Percentiles rank a stretch among this genome's conserved stretches.
Conservation (phyloP, 2,797 vertebrate genomes). For the Acrossocheilus wenchowensis region DNA sequence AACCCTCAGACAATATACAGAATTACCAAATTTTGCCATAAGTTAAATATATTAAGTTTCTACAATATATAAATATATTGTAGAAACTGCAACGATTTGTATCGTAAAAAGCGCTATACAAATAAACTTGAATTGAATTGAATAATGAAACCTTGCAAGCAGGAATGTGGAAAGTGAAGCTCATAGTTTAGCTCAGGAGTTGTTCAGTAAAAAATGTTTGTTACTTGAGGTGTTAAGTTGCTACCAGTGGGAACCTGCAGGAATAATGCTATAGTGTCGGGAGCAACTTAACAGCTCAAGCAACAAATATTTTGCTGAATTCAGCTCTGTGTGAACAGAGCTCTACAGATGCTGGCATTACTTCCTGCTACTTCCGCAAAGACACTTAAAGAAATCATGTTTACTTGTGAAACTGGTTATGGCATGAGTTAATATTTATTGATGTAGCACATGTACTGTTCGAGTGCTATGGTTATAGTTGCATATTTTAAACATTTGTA, state of each 20-base stretch:
- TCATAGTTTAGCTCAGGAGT: conserved; percentile 6
- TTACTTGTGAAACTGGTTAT: not conserved
- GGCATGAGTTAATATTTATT: not conserved
- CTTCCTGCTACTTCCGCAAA: not conserved
- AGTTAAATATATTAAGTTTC: too few species aligned
- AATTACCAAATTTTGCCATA: too few species aligned
- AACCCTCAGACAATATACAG: too few species aligned
- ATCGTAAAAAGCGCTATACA: too few species aligned
- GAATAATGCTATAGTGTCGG: not conserved
- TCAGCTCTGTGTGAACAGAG: conserved; percentile 4
- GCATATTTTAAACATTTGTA: not conserved
- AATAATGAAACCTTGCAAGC: not conserved
- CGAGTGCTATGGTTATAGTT: not conserved
- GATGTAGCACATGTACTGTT: not conserved
- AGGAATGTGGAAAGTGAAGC: not conserved
- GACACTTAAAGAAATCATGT: not conserved
- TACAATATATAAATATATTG: too few species aligned
- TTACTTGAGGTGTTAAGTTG: conserved; percentile 18
- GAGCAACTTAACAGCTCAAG: not conserved
- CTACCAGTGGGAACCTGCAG: not conserved
- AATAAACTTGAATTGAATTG: too few species aligned
- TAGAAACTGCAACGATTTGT: too few species aligned
- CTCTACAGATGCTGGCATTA: not conserved
- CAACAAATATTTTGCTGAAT: not conserved
- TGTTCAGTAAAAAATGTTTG: not conserved